phyloP scores from a whole-genome alignment of 2,797 vertebrate genomes.

The Triplophysa bombifrons region DNA sequence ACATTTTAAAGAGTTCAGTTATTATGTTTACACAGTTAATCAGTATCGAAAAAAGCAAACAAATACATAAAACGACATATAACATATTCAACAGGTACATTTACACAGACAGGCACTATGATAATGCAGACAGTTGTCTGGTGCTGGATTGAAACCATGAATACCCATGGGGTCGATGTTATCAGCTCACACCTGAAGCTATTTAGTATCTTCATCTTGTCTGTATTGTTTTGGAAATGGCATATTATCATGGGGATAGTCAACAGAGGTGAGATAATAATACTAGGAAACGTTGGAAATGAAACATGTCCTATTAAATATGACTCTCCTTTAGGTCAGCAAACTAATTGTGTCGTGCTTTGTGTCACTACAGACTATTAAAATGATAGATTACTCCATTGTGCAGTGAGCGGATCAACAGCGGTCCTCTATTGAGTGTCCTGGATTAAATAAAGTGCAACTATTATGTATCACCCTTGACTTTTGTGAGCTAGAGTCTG shows the following conservation, averaged over 20 bases:
- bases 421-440: neutral
- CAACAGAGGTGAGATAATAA: conserved; percentile 19
- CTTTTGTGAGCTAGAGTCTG: neutral
- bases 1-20: too few species aligned
- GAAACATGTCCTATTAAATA: conserved; percentile 9
- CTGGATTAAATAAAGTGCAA: neutral
- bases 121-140: neutral
- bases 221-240: conserved; percentile 38
- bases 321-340: conserved; percentile 11
- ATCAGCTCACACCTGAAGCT: conserved; percentile 17
- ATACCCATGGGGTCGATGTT: neutral
- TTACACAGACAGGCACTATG: neutral
- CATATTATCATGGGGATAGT: conserved; percentile 46
- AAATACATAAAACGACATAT: too few species aligned
- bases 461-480: neutral
- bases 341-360: conserved; percentile 14
- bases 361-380: conserved; percentile 5
- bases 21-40: too few species aligned
- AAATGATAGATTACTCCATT: conserved; percentile 22
- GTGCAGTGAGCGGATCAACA: neutral
- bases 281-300: conserved; percentile 11
- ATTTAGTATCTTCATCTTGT: neutral
- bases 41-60: too few species aligned
- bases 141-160: neutral
- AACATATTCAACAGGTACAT: neutral